Evolutionary conservation across 2,888 invertebrate species (phyloP).

Genomic region (Suillia variegata): DNA sequence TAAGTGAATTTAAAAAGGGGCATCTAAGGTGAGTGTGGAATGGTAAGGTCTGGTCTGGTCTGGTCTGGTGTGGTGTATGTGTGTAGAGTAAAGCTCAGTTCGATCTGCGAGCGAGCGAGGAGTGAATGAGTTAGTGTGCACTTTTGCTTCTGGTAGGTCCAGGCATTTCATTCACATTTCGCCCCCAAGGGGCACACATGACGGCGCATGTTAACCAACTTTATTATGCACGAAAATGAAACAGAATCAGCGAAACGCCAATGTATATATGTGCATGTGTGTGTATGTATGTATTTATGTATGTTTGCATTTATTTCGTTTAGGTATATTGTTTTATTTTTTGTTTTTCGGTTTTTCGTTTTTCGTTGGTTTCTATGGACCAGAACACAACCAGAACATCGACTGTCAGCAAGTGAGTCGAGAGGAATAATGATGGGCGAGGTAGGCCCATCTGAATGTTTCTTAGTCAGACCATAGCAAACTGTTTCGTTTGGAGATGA

Average conservation of each 20-base stretch:
- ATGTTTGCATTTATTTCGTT: not conserved
- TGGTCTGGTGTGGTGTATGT: not conserved
- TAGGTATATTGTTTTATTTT: not conserved
- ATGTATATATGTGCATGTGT: too few relatives aligned
- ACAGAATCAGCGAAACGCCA: constrained; percentile 25
- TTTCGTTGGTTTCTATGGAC: not conserved
- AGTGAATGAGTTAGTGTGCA: constrained; percentile 4
- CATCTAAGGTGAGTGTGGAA: constrained; percentile 2
- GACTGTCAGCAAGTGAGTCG: constrained; percentile 6
- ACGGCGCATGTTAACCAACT: constrained; percentile 38
- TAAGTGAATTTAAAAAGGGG: constrained; percentile 6
- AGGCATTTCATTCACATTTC: constrained; percentile 38
- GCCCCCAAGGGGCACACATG: constrained; percentile 34
- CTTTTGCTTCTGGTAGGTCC: constrained; percentile 37
- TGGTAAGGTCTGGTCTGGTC: too few relatives aligned
- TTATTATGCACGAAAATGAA: constrained; percentile 48
- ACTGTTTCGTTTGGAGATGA: constrained; percentile 24
- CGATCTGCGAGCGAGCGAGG: not conserved
- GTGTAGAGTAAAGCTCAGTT: too few relatives aligned
- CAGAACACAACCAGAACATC: not conserved
- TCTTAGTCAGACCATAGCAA: constrained; percentile 24
- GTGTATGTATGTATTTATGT: too few relatives aligned
- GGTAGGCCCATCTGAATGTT: not conserved
- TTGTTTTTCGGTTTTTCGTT: not conserved
- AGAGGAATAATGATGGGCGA: too few relatives aligned